Conservation (phyloP, 2,797 vertebrate species). For the Pampus argenteus region DNA sequence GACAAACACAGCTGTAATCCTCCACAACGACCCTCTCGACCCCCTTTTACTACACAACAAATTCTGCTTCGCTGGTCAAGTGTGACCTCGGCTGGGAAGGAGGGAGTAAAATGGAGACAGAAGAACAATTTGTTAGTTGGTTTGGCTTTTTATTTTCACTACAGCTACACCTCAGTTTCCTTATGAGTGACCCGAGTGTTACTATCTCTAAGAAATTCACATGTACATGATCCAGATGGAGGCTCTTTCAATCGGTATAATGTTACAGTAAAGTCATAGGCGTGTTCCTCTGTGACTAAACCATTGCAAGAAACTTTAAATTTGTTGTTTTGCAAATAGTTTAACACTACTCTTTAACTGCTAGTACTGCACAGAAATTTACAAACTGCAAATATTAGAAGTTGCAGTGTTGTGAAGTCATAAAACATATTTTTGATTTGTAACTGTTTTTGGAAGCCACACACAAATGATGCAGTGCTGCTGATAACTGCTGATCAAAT, state of each 20-base stretch:
- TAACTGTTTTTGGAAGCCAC: neutral
- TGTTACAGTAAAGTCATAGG: neutral
- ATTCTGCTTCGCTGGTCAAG: constrained; percentile 59
- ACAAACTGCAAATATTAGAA: too few relatives aligned
- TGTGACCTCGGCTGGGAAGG: constrained; percentile 49
- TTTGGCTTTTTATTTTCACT: constrained; percentile 37
- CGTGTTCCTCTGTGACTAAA: neutral
- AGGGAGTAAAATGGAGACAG: constrained; percentile 24
- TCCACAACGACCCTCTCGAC: constrained; percentile 37
- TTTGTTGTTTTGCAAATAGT: too few relatives aligned
- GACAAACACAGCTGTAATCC: constrained; percentile 74
- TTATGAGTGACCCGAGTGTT: constrained; percentile 37
- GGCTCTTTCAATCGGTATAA: constrained; percentile 16
- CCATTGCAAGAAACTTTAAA: neutral
- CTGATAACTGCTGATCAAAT: neutral
- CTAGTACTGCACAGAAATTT: too few relatives aligned
- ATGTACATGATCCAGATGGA: constrained; percentile 14
- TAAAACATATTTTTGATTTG: neutral
- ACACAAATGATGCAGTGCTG: neutral
- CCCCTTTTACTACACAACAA: constrained; percentile 39
- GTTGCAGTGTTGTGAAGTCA: too few relatives aligned
- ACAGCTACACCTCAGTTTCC: constrained; percentile 14
- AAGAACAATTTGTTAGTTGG: constrained; percentile 37
- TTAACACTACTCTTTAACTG: too few relatives aligned
- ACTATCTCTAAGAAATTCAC: constrained; percentile 15